Base-by-base conservation (phyloP, 1,140 invertebrate genomes). In the Macrobrachium rosenbergii region DNA sequence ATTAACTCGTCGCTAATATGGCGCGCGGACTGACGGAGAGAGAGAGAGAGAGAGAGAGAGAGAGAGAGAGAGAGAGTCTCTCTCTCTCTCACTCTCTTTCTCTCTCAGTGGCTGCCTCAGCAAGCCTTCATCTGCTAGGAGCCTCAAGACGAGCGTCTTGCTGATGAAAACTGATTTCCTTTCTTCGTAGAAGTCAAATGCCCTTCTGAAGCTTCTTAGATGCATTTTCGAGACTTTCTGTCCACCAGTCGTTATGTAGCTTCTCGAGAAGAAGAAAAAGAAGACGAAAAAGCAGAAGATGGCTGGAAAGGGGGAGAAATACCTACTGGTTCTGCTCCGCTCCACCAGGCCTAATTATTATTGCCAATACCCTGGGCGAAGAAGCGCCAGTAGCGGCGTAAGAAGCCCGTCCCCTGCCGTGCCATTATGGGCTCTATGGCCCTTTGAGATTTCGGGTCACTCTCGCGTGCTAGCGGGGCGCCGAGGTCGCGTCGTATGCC, bases 1-100 rank as follows among this genome's bases (percentile, higher is more conserved):
- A 83, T 83, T 83, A 83, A 83, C 69, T 23, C 58, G 10, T 52
- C 52, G 67, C 64, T 72, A 73, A 83, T 73, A 73, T 73, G 81
- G 69, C 69, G 81, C 81, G 28, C 28, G 28, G 28, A 37, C 28
- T 37, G 28, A 37, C 28, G 28, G 28, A 37, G 28, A 37, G 28
- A 37, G 28, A 37, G 28, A 37, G 3, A n/a, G 69, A 14, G 21
- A 37, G n/a, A 6, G 5, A 16, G 7, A n/a, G 28, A 37, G 28
- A 37, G 28, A 37, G 28, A 37, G 3, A n/a, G 69, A 14, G 21
- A 37, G n/a, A 6, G 5, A 16, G 7, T 21, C 73, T 28, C 28
- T 43, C 73, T 37, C 73, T 43, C 73, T 28, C 28, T 10, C 73
- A 0, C 73, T 37, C 76, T n/a, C 43, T 52, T 45, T 19, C 76